Evolutionary conservation across 2,888 invertebrate genomes (phyloP), one percentile per base, ranked within the genome.

Genomic region (Leuctra nigra): DNA sequence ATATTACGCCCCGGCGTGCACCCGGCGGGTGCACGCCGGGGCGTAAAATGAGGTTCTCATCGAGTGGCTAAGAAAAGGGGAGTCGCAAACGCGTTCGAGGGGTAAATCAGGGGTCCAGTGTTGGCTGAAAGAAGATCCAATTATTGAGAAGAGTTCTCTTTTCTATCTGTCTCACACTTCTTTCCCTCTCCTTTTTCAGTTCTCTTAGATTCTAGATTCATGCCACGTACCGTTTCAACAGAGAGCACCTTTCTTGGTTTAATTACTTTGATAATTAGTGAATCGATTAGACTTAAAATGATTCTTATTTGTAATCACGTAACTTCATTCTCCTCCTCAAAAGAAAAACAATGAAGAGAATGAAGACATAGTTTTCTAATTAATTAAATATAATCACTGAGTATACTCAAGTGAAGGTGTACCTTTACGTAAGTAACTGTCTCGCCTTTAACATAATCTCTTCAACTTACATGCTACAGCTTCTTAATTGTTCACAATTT

Each of bases 81-180:
- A 41, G 46, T 24, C 7, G 48, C 18, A 18, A n/a, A 4, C 20
- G 48, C 29, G 48, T 25, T 6, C 13, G n/a, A 48, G 48, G 35
- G 35, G 18, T 16, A 35, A 35, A 33, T 29, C 44, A 13, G 33
- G 50, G 20, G 33, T 50, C 50, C 50, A 33, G 4, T 50, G 50
- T 50, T 50, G 22, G 50, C 50, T 50, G 50, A 50, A 50, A 50
- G 50, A 50, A 50, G 50, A 50, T 50, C 50, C 50, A 50, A 50
- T 50, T 50, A 50, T 50, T 29, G 50, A 35, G 50, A 50, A 50
- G 50, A 35, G 50, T 33, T 35, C 35, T 35, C 18, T 18, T 20
- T 16, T 29, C 29, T 29, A 7, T 29, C 29, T 29, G 7, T 29
- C 29, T 29, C 29, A 7, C 29, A 7, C 29, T 29, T 29, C 29